Base-by-base conservation (phyloP, 2,797 vertebrate species). In the Microchirus variegatus region DNA sequence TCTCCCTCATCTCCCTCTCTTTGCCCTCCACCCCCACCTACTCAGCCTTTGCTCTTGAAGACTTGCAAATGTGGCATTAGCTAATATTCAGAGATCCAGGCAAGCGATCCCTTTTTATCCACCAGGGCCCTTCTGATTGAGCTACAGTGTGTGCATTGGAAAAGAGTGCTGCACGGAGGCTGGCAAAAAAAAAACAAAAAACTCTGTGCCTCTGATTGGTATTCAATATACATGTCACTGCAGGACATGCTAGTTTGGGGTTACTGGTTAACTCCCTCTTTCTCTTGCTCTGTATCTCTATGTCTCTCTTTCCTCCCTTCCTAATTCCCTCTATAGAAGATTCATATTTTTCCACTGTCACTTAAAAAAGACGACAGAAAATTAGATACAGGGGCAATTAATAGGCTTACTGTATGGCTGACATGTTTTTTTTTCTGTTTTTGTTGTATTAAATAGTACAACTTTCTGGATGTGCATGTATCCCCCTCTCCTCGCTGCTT, bases 31-130 rank as follows among this genome's bases (percentile, higher is more conserved):
- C 53, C 55, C 17, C 59, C 68, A 53, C 66, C 53, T 59, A 41
- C 67, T 61, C 52, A 12, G 41, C 15, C 61, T 84, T 84, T 87
- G 67, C 93, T 95, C 94, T 94, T 95, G 93, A 96, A 95, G 95
- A 98, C 95, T 97, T 97, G 96, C 95, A 97, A 97, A 97, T 97
- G 95, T 97, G 95, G 95, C 94, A 96, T 98, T 97, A 96, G 93
- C 95, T 96, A 95, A 96, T 96, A 96, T 96, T 95, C 95, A 93
- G 92, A 94, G 93, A 94, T 89, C 91, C 93, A 81, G 71, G 87
- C 85, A 70, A 85, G 87, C 61, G 40, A 87, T 89, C 94, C 92
- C 92, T 94, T 95, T 96, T 96, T 92, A 96, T 98, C 92, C 91
- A 77, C 88, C 91, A 92, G 95, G 92, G 94, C 91, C 93, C 90